Base-by-base conservation (phyloP, 1,140 invertebrate genomes). In the Drosophila arizonae region DNA sequence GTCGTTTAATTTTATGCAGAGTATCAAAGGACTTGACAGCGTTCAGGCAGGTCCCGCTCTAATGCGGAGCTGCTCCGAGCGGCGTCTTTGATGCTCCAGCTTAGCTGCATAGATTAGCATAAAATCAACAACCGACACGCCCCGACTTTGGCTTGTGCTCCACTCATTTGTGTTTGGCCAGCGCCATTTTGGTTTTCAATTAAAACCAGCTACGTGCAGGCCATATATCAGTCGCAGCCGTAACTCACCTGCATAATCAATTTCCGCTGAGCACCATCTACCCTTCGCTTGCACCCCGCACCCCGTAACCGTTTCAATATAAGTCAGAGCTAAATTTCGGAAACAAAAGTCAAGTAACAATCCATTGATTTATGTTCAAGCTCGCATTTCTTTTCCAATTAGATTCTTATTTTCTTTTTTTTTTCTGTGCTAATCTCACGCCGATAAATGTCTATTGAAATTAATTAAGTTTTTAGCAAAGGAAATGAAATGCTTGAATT, bases 161-260 rank as follows among this genome's bases (percentile, higher is more conserved):
- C 33, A 50, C 61, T 69, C 65, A 56, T 52, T 62, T 17, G 41
- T 36, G 36, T 39, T n/a, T 43, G 48, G 52, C 52, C 63, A 70
- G 50, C 52, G 63, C 62, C 66, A 76, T 79, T 87, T 86, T 30
- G 79, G 76, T 82, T 87, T 87, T 88, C 82, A 87, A 87, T 87
- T 87, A 87, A 87, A 88, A 88, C 55, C 41, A 46, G 28, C 52
- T 77, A 64, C 72, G 71, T 67, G 64, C 55, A 41, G 74, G 73
- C 66, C 78, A 76, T 87, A 88, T 56, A 87, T 88, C 82, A 87
- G 72, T 43, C 56, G 36, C 36, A 63, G 26, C 43, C 78, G 75
- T 82, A 87, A 87, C 81, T 82, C 73, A 86, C 82, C 76, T 76
- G 79, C 69, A 72, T 70, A 85, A 87, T 86, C 82, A 88, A 87